Evolutionary conservation across 1,140 invertebrate species (phyloP).

Genomic region (Monomorium pharaonis): DNA sequence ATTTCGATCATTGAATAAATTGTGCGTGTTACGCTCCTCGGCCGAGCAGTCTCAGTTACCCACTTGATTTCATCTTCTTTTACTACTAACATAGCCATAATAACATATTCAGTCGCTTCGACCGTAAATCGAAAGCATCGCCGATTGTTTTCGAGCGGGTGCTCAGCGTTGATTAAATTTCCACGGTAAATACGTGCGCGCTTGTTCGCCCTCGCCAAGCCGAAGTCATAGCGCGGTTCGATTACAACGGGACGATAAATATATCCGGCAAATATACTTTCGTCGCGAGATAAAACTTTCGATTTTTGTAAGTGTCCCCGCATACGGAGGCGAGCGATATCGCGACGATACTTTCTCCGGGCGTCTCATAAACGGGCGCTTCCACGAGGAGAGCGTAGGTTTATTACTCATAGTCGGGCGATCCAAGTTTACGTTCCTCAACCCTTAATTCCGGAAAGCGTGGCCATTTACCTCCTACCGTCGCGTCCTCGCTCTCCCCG

Average conservation of each 20-base stretch:
- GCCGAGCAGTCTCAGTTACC: background rate
- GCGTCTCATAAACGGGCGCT: conserved; percentile 42
- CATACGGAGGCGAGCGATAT: background rate
- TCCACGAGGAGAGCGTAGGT: conserved; percentile 24
- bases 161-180: conserved; percentile 53
- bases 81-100: conserved; percentile 35
- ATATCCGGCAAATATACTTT: conserved; percentile 3
- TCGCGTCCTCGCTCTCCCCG: conserved; percentile 30
- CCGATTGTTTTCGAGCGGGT: conserved; percentile 50
- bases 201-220: conserved; percentile 29
- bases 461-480: conserved; percentile 52
- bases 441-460: conserved; percentile 67
- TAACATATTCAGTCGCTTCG: conserved; percentile 38
- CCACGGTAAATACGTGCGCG: conserved; percentile 22
- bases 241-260: conserved; percentile 40
- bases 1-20: conserved; percentile 16
- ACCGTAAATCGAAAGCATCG: conserved; percentile 42
- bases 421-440: conserved; percentile 50
- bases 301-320: conserved; percentile 36
- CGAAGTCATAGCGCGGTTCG: conserved; percentile 4
- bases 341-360: conserved; percentile 31
- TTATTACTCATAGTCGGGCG: conserved; percentile 41
- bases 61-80: conserved; percentile 39
- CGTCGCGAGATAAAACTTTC: conserved; percentile 36
- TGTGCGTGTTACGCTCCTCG: background rate